Base-by-base conservation (phyloP, 2,888 invertebrate species). In the Smittia sp. region DNA sequence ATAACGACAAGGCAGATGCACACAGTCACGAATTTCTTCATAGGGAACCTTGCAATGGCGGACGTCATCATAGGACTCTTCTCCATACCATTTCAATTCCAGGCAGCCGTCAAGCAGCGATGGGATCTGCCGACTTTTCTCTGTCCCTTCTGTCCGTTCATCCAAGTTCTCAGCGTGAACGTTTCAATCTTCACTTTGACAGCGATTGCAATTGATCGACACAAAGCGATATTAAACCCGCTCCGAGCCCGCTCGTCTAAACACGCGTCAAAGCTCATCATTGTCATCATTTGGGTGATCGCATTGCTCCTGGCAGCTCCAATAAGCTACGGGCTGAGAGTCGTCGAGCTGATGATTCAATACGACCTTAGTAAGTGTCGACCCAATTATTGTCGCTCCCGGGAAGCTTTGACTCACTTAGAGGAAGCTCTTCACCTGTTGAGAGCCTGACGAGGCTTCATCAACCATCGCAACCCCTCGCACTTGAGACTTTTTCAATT, bases 111-210 rank as follows among this genome's bases (percentile, higher is more conserved):
- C 63, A 85, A 94, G 9, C 94, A 95, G 81, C 85, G 91, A 76
- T 95, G 95, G 94, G 87, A 91, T 77, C 85, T 94, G 65, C 94
- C 94, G 0, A 84, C 88, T 79, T 91, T 94, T 80, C 91, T 95
- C 90, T 95, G 95, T 80, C 88, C 91, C 0, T 90, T 94, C 80
- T 93, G 94, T 77, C 94, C 94, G 0, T 95, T 93, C 81, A 90
- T 94, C 9, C 93, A 93, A 83, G 89, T 91, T 0, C 83, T 95
- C 15, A 91, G 91, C 76, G 93, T 95, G 1, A 93, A 92, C 79
- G 93, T 94, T n/a, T 92, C 92, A 77, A 91, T 95, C 38, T 92
- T 94, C 79, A 94, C 94, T 0, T 83, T 95, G 20, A 93, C 93
- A 11, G 92, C 92, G 70, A 93, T 94, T 74, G 93, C 94, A 0